Conservation (phyloP, 1,140 invertebrate genomes). For the Drosophila tropicalis region DNA sequence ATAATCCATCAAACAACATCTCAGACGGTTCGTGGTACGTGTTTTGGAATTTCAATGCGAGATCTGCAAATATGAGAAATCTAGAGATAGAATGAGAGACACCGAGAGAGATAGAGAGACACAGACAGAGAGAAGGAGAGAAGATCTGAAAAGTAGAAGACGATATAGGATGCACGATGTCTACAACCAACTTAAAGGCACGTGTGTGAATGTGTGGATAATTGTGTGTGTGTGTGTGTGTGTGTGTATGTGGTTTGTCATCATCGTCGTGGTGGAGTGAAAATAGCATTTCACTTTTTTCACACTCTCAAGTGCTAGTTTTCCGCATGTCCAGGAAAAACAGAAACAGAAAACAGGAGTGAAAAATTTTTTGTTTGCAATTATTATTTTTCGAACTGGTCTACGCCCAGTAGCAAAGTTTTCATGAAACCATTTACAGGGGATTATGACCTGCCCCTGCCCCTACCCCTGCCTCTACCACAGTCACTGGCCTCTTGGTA, state of each 20-base stretch:
- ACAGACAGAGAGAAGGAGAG: slow-evolving; percentile 7
- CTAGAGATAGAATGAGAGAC: background rate
- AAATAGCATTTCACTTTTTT: slow-evolving; percentile 5
- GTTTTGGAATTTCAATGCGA: slow-evolving; percentile 72
- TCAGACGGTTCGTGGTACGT: slow-evolving; percentile 72
- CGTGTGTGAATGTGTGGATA: slow-evolving; percentile 13
- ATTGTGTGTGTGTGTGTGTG: background rate
- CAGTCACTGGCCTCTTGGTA: too few species aligned
- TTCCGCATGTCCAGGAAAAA: slow-evolving; percentile 43
- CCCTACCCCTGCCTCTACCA: background rate
- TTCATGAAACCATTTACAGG: slow-evolving; percentile 32
- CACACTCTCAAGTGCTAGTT: slow-evolving; percentile 10
- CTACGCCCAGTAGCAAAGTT: slow-evolving; percentile 50
- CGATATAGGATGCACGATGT: background rate
- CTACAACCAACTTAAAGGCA: slow-evolving; percentile 1
- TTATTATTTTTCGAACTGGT: slow-evolving; percentile 22
- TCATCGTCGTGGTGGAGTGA: background rate
- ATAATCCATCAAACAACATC: slow-evolving; percentile 82
- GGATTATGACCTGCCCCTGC: background rate
- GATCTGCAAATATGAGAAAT: slow-evolving; percentile 40
- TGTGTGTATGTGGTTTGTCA: background rate
- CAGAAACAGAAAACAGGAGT: background rate
- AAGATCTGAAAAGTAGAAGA: background rate
- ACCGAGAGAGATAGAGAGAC: slow-evolving; percentile 1
- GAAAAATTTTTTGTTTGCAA: slow-evolving; percentile 19